phyloP scores from a whole-genome alignment of 2,888 invertebrate genomes.

The Onthophagus sagittarius region DNA sequence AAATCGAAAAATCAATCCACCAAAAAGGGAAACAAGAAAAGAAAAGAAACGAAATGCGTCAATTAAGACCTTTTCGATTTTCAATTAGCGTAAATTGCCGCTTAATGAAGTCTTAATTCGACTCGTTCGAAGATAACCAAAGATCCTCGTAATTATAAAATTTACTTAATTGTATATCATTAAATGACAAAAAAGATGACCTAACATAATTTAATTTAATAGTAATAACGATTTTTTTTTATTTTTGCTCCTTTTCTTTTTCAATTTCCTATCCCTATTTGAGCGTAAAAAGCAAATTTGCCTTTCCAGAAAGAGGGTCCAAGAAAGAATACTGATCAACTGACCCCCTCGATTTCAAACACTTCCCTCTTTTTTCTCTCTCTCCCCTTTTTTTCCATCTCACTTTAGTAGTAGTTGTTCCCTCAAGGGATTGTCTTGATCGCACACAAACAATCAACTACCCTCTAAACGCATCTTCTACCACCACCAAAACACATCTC shows the following conservation, averaged over 20 bases:
- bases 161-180: slow-evolving; percentile 12
- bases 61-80: slow-evolving; percentile 3
- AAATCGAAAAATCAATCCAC: not conserved
- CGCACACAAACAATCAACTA: not conserved
- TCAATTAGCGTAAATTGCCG: slow-evolving; percentile 4
- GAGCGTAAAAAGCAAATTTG: slow-evolving; percentile 48
- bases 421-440: too few species aligned
- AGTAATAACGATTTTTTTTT: too few species aligned
- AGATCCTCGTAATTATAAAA: slow-evolving; percentile 2
- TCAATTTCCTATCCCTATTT: slow-evolving; percentile 48
- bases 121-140: not conserved
- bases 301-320: slow-evolving; percentile 32
- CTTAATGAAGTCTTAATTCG: slow-evolving; percentile 11
- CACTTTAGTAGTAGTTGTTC: too few species aligned
- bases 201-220: too few species aligned
- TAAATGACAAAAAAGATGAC: not conserved
- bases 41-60: not conserved
- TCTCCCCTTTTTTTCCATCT: not conserved
- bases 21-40: not conserved
- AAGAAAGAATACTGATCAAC: not conserved
- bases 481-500: not conserved
- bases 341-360: not conserved
- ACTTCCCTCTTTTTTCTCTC: not conserved
- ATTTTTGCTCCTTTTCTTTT: slow-evolving; percentile 36
- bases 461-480: not conserved